These are phyloP conservation scores for Lota lota DNA, from an alignment of 2,113 vertebrate species.

Conservation along the genomic window DNA sequence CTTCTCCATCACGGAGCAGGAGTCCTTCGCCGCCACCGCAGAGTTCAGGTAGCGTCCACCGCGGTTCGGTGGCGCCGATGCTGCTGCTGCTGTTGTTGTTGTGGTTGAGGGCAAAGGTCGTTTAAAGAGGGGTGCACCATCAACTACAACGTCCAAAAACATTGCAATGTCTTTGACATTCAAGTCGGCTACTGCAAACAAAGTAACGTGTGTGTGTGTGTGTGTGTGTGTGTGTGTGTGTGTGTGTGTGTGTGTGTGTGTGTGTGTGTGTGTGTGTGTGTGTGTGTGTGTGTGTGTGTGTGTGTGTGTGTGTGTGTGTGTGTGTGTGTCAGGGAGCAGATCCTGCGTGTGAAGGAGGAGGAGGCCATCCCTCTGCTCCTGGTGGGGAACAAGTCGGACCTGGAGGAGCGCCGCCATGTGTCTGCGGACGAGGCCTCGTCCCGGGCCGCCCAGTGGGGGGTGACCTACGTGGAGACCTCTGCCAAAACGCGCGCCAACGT, in stretches of 20 bases:
- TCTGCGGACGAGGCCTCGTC: constrained; percentile 80
- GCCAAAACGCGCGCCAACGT: constrained; percentile 96
- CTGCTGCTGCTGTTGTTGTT: neutral
- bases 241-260: too few relatives aligned
- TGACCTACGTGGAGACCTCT: constrained; percentile 97
- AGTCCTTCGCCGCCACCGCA: constrained; percentile 87
- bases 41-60: constrained; percentile 83
- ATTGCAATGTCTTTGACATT: too few relatives aligned
- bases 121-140: neutral
- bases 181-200: neutral
- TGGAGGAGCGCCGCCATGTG: constrained; percentile 91
- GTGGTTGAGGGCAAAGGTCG: neutral
- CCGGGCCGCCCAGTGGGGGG: constrained; percentile 86
- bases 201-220: neutral
- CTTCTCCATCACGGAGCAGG: constrained; percentile 94
- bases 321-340: constrained; percentile 84
- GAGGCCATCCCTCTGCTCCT: constrained; percentile 89
- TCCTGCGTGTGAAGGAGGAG: constrained; percentile 95
- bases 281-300: constrained; percentile 1
- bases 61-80: neutral
- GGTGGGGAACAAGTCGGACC: constrained; percentile 95
- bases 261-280: too few relatives aligned
- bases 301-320: constrained; percentile 5
- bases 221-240: too few relatives aligned
- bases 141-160: neutral